phyloP scores from a whole-genome alignment of 2,113 vertebrate species.

The Cynopterus brachyotis region DNA sequence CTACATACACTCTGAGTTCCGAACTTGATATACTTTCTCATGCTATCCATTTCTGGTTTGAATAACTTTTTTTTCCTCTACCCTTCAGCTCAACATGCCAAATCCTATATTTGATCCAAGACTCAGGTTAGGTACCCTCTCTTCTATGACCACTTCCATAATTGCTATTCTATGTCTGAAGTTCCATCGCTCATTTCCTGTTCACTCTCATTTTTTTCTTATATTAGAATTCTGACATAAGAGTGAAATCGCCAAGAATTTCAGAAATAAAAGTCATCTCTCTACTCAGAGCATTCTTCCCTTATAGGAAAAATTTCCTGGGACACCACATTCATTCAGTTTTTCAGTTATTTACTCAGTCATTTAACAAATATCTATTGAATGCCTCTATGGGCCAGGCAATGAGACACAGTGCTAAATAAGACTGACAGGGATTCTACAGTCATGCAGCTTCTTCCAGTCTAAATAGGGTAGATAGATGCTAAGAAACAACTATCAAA shows the following conservation, averaged over 20 bases:
- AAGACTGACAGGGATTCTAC: neutral
- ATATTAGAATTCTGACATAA: neutral
- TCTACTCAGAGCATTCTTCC: neutral
- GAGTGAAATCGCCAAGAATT: neutral
- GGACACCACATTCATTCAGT: neutral
- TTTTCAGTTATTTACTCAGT: constrained; percentile 7
- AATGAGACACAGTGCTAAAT: neutral
- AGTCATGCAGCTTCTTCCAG: neutral
- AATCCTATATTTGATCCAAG: neutral
- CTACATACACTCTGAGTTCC: neutral
- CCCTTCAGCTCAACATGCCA: neutral
- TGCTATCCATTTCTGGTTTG: neutral
- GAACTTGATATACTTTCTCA: neutral
- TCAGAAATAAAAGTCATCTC: neutral
- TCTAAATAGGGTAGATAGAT: neutral
- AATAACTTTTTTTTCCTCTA: neutral
- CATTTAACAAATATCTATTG: neutral
- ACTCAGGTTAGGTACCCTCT: neutral
- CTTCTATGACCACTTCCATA: neutral
- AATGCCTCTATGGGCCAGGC: neutral
- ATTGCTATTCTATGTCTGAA: neutral
- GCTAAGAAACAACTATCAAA: neutral
- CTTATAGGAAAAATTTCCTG: neutral
- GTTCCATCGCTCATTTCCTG: neutral
- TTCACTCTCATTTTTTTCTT: neutral